Conservation (phyloP, 2,888 invertebrate species). For the Apamea epomidion region DNA sequence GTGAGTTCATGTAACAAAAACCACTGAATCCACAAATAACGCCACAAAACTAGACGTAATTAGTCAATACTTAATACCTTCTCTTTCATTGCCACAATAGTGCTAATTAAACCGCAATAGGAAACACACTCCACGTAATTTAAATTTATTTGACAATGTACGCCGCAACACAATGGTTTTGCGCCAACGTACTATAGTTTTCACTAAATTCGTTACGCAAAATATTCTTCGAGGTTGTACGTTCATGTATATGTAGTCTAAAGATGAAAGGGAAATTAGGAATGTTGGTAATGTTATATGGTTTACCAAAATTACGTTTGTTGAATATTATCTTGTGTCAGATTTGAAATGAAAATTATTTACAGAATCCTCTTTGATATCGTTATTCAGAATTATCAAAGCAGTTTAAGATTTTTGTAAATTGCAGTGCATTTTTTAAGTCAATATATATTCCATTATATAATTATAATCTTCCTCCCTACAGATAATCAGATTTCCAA, state of each 20-base stretch:
- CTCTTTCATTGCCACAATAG: conserved; percentile 13
- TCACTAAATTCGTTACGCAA: conserved; percentile 17
- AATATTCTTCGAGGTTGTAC: conserved; percentile 4
- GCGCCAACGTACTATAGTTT: conserved; percentile 9
- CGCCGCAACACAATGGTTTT: conserved; percentile 27
- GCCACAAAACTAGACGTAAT: conserved; percentile 20
- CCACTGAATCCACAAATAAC: background rate
- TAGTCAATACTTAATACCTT: conserved; percentile 8
- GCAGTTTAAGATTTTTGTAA: background rate
- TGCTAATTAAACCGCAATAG: conserved; percentile 25
- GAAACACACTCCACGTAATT: conserved; percentile 26
- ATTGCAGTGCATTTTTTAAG: no score
- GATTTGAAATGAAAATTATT: background rate
- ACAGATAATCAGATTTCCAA: no score
- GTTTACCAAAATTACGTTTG: background rate
- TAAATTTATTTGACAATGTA: conserved; percentile 47
- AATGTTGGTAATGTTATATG: conserved; percentile 3
- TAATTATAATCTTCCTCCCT: no score
- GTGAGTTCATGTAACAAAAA: background rate
- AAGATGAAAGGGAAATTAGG: conserved; percentile 11
- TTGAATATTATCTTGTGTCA: background rate
- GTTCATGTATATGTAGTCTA: background rate
- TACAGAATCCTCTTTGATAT: background rate
- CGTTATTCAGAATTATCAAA: background rate
- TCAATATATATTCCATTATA: background rate